These are phyloP conservation scores for Rhopalosiphum nymphaeae DNA, from an alignment of 2,888 invertebrate genomes.

Conservation along the genomic window DNA sequence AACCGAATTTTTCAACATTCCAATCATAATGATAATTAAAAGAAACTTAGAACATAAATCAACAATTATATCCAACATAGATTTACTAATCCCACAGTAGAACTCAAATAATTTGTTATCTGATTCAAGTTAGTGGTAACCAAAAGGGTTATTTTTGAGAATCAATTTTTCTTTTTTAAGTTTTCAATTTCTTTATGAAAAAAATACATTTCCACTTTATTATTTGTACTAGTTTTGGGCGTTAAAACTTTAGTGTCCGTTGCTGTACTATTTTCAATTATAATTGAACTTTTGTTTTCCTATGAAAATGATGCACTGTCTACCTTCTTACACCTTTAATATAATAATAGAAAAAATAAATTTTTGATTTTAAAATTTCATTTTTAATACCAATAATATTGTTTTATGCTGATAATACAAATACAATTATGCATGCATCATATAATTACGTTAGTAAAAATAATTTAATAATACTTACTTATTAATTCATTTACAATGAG, in stretches of 20 bases:
- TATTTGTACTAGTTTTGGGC: background rate
- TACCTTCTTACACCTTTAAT: background rate
- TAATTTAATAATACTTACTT: background rate
- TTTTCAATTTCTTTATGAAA: conserved; percentile 30
- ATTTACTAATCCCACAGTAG: conserved; percentile 29
- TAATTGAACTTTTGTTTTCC: background rate
- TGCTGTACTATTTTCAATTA: background rate
- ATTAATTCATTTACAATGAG: background rate
- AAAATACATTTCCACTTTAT: background rate
- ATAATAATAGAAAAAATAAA: background rate
- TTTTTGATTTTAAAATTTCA: background rate
- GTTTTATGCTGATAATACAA: background rate
- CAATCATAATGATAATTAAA: conserved; percentile 43
- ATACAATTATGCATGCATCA: background rate
- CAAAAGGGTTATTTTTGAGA: conserved; percentile 30
- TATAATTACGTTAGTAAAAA: background rate
- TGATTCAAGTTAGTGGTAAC: background rate
- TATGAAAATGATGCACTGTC: background rate
- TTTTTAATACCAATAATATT: background rate
- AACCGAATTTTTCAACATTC: background rate
- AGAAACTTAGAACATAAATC: background rate
- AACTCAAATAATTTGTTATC: conserved; percentile 5
- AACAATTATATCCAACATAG: conserved; percentile 26
- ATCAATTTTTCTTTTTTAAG: background rate
- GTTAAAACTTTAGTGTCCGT: background rate